Evolutionary conservation across 37 sponge, comb jelly and placozoan genomes (phyloP).

Genomic region (Chondrosia reniformis): DNA sequence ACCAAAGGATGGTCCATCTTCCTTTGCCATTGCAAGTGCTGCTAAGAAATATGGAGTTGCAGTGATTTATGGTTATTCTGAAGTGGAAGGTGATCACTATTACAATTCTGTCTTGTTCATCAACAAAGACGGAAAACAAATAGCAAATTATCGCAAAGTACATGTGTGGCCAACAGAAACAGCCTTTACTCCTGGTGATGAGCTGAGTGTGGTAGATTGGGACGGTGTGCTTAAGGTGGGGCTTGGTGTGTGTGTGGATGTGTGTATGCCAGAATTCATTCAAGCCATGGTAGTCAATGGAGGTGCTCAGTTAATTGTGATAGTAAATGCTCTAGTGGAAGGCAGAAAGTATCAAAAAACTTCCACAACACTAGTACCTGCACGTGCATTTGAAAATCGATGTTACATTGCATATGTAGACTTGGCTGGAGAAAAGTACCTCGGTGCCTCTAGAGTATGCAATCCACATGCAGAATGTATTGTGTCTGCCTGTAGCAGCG

Average conservation of each 20-base stretch:
- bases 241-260: constrained; percentile 30
- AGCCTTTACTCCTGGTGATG: constrained; percentile 19
- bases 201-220: constrained; percentile 33
- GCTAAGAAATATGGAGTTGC: constrained; percentile 23
- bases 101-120: constrained; percentile 39
- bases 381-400: constrained; percentile 31
- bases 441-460: constrained; percentile 23
- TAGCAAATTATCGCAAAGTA: constrained; percentile 33
- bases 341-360: constrained; percentile 13
- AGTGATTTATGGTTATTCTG: constrained; percentile 32
- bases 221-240: constrained; percentile 27
- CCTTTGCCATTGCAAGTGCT: constrained; percentile 10
- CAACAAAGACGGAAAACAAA: not conserved
- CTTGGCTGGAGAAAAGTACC: constrained; percentile 29
- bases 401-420: constrained; percentile 31
- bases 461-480: constrained; percentile 26
- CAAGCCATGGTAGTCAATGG: constrained; percentile 22
- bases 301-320: constrained; percentile 22
- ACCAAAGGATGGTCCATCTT: not conserved
- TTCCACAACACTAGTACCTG: constrained; percentile 5
- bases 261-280: constrained; percentile 35
- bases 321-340: constrained; percentile 16
- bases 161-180: constrained; percentile 15
- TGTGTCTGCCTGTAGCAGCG: constrained; percentile 21
- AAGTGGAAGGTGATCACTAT: constrained; percentile 10